Evolutionary conservation across 2,888 invertebrate species (phyloP).

Genomic region (Andrena camellia): DNA sequence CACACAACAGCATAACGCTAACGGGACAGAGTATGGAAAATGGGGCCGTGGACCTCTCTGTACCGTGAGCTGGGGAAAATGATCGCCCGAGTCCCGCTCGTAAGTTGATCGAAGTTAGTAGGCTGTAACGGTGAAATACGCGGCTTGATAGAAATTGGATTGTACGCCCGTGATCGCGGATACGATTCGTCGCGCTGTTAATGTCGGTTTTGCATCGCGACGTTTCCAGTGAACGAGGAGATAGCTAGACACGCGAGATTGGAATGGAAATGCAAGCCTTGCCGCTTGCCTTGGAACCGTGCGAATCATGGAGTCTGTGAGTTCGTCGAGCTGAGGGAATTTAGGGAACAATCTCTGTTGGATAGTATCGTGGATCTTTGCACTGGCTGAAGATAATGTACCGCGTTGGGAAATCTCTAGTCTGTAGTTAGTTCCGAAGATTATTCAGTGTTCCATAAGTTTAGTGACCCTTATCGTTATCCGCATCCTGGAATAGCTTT

Average conservation of each 20-base stretch:
- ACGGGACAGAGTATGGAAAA: slow-evolving; percentile 58
- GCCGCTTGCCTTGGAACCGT: neutral
- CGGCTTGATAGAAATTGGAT: slow-evolving; percentile 35
- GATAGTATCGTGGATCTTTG: too few relatives aligned
- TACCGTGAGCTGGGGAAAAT: slow-evolving; percentile 24
- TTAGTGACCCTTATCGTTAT: neutral
- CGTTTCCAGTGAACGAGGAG: neutral
- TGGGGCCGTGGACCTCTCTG: slow-evolving; percentile 18
- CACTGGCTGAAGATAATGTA: neutral
- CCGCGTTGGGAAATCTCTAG: neutral
- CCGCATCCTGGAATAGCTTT: neutral
- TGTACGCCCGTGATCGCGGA: slow-evolving; percentile 18
- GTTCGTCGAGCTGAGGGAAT: neutral
- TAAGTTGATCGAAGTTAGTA: slow-evolving; percentile 54
- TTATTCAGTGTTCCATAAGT: neutral
- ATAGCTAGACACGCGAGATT: slow-evolving; percentile 17
- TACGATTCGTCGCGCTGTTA: slow-evolving; percentile 44
- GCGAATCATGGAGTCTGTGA: neutral
- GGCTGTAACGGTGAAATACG: slow-evolving; percentile 44
- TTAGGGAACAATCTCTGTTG: neutral
- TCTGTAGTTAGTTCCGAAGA: neutral
- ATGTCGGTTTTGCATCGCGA: slow-evolving; percentile 17
- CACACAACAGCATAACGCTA: slow-evolving; percentile 61
- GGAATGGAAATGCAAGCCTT: slow-evolving; percentile 31
- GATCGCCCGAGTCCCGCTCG: slow-evolving; percentile 31